phyloP scores from a whole-genome alignment of 2,888 invertebrate genomes.

The Fragum whitleyi region DNA sequence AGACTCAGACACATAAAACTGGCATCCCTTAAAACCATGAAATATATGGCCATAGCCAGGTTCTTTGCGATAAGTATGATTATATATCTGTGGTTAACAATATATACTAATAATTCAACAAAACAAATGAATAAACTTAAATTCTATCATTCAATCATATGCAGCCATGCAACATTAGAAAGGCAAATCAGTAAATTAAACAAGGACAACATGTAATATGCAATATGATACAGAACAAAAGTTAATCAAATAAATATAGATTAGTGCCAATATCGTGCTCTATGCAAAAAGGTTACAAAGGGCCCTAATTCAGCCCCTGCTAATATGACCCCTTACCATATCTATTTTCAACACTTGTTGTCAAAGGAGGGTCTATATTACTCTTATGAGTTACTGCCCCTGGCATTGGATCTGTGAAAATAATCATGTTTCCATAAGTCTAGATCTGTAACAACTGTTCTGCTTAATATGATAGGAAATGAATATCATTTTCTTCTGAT shows the following conservation, averaged over 20 bases:
- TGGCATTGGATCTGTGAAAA: constrained; percentile 48
- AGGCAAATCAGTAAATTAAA: background rate
- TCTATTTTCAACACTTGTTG: constrained; percentile 52
- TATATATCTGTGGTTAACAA: too few relatives aligned
- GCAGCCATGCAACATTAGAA: background rate
- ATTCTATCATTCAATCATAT: background rate
- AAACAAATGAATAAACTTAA: too few relatives aligned
- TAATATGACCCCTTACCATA: constrained; percentile 58
- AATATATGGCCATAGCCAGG: too few relatives aligned
- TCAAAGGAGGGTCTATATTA: constrained; percentile 26
- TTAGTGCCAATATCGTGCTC: constrained; percentile 28
- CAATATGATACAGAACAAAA: background rate
- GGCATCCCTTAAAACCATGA: too few relatives aligned
- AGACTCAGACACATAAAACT: too few relatives aligned
- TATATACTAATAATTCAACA: too few relatives aligned
- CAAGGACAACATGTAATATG: background rate
- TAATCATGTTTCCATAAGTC: background rate
- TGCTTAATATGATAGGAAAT: too few relatives aligned
- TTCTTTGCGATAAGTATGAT: too few relatives aligned
- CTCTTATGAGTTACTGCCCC: constrained; percentile 32
- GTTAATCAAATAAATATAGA: background rate
- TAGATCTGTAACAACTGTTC: too few relatives aligned
- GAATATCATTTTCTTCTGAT: too few relatives aligned
- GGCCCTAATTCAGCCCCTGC: constrained; percentile 35
- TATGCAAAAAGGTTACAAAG: constrained; percentile 12